These are phyloP conservation scores for Torymus auratus DNA, from an alignment of 2,888 invertebrate genomes.

Conservation along the genomic window DNA sequence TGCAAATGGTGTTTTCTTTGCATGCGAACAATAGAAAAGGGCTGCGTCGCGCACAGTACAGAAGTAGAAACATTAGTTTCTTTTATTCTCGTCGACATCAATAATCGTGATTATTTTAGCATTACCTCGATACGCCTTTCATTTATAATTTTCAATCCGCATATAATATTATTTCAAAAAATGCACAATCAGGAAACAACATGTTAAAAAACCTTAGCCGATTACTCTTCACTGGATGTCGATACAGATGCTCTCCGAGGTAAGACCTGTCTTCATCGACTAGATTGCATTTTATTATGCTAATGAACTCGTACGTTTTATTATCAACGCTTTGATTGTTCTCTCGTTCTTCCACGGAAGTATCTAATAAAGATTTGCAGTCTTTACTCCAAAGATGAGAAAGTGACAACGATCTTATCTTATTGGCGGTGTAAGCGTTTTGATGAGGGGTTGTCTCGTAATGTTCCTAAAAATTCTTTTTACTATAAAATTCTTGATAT, in stretches of 20 bases:
- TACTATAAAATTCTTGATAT: slow-evolving; percentile 44
- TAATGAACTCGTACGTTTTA: slow-evolving; percentile 41
- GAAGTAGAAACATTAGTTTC: slow-evolving; percentile 50
- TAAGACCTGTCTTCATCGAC: slow-evolving; percentile 48
- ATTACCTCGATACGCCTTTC: slow-evolving; percentile 30
- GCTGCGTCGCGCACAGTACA: slow-evolving; percentile 22
- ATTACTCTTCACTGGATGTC: slow-evolving; percentile 41
- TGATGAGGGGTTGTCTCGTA: slow-evolving; percentile 28
- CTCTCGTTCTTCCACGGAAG: slow-evolving; percentile 40
- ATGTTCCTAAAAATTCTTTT: slow-evolving; percentile 48
- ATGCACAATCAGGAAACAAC: slow-evolving; percentile 48
- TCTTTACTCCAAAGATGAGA: slow-evolving; percentile 47
- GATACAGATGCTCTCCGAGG: slow-evolving; percentile 31
- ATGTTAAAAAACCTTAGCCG: slow-evolving; percentile 51
- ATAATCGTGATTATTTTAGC: slow-evolving; percentile 41
- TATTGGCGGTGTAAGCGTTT: slow-evolving; percentile 45
- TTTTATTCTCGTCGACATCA: slow-evolving; percentile 40
- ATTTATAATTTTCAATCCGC: slow-evolving; percentile 27
- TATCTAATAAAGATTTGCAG: slow-evolving; percentile 43
- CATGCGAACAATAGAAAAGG: slow-evolving; percentile 36
- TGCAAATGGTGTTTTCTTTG: slow-evolving; percentile 29
- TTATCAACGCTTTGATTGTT: slow-evolving; percentile 48
- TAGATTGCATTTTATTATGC: slow-evolving; percentile 50
- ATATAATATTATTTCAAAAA: slow-evolving; percentile 27
- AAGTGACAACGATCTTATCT: slow-evolving; percentile 32